A percentile compares a stretch with the other conserved stretches of the same genome.
Evolutionary conservation across 2,113 vertebrate genomes (phyloP).

Genomic region (Sinosuthora webbiana): DNA sequence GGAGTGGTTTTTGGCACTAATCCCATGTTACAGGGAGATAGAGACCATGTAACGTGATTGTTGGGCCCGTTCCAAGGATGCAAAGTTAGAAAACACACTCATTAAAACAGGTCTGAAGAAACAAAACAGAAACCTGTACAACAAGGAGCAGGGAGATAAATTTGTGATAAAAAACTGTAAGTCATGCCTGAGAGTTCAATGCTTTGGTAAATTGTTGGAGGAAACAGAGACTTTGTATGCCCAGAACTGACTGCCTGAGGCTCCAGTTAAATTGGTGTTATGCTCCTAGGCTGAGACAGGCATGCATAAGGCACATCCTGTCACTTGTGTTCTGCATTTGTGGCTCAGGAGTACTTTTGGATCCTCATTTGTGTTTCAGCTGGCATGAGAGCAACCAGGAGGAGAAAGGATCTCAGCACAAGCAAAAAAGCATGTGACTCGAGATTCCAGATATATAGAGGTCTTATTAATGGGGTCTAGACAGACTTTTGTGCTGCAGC

Average conservation of each 20-base stretch:
- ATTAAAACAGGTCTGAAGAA: constrained; percentile 41
- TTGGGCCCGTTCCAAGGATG: constrained; percentile 44
- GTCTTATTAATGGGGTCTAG: neutral
- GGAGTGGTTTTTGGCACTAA: constrained; percentile 17
- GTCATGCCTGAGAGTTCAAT: neutral
- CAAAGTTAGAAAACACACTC: constrained; percentile 22
- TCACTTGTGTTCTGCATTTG: neutral
- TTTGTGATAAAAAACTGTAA: constrained; percentile 31
- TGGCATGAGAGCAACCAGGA: neutral
- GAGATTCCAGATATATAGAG: neutral
- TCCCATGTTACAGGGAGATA: neutral
- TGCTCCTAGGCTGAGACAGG: neutral
- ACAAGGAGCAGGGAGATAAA: constrained; percentile 5
- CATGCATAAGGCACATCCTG: neutral
- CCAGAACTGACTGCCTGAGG: neutral
- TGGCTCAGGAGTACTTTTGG: neutral
- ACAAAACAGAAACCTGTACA: neutral
- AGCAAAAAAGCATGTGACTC: neutral
- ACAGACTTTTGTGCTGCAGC: neutral
- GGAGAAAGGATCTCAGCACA: neutral
- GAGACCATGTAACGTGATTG: neutral
- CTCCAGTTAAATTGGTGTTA: neutral
- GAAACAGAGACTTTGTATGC: neutral
- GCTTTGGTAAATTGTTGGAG: neutral
- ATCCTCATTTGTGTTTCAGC: neutral